phyloP scores from a whole-genome alignment of 2,113 vertebrate species.

The Daboia siamensis region DNA sequence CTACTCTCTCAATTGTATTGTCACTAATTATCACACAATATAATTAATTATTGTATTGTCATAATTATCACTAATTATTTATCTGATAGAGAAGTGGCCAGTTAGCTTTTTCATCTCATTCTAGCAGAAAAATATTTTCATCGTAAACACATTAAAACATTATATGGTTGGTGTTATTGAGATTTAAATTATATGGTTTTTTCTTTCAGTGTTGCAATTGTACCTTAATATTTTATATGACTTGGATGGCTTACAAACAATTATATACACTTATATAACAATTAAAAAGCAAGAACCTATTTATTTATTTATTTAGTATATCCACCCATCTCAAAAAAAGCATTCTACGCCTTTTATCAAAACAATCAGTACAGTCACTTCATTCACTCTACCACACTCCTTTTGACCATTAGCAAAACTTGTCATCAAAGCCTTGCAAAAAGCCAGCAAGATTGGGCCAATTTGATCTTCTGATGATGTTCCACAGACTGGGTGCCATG shows the following conservation, averaged over 20 bases:
- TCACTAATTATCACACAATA: no score
- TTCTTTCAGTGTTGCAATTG: background rate
- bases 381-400: background rate
- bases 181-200: background rate
- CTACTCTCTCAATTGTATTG: background rate
- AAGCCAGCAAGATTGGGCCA: background rate
- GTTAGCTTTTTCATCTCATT: background rate
- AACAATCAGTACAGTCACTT: background rate
- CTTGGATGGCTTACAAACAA: background rate
- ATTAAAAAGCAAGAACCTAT: background rate
- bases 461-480: background rate
- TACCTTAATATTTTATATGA: background rate
- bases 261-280: background rate
- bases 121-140: background rate
- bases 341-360: background rate
- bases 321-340: no score
- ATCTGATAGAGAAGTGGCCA: background rate
- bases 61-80: background rate
- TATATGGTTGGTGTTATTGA: background rate
- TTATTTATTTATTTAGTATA: background rate
- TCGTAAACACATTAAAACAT: background rate
- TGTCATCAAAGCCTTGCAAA: background rate
- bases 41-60: background rate
- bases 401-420: background rate
- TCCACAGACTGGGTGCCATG: background rate